phyloP scores from a whole-genome alignment of 2,113 vertebrate genomes.

The Neoarius graeffei region DNA sequence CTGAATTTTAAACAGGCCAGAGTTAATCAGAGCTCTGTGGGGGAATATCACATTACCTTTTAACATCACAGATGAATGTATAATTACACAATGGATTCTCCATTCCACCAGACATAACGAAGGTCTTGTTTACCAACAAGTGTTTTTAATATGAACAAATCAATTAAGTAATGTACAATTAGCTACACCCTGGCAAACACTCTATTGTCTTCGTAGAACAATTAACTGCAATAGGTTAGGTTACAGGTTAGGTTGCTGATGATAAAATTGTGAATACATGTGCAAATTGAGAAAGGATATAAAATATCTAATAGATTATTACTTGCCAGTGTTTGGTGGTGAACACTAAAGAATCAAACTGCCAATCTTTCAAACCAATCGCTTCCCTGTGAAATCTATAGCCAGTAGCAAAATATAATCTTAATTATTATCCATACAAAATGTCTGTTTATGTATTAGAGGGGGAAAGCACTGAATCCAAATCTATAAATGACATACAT shows the following conservation, averaged over 20 bases:
- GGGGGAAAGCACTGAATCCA: neutral
- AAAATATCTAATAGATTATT: neutral
- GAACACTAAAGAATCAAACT: neutral
- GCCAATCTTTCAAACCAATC: neutral
- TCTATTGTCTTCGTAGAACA: slow-evolving; percentile 18
- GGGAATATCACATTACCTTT: slow-evolving; percentile 94
- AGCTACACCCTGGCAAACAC: slow-evolving; percentile 43
- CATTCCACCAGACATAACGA: slow-evolving; percentile 83
- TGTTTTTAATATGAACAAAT: slow-evolving; percentile 70
- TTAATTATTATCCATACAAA: slow-evolving; percentile 6
- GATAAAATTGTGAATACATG: neutral
- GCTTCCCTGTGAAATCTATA: neutral
- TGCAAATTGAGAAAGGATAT: neutral
- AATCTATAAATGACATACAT: slow-evolving; percentile 20
- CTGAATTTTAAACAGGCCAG: slow-evolving; percentile 97
- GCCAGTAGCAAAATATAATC: neutral
- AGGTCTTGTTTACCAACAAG: slow-evolving; percentile 93
- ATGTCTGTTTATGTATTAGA: neutral
- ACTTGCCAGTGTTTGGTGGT: neutral
- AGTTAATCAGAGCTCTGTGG: slow-evolving; percentile 93
- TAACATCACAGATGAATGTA: slow-evolving; percentile 93
- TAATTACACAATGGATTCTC: slow-evolving; percentile 89
- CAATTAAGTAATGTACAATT: slow-evolving; percentile 58
- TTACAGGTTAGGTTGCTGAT: neutral
- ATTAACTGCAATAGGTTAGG: slow-evolving; percentile 9